Conservation (phyloP, 2,888 invertebrate genomes). For the Eilema griseolum region DNA sequence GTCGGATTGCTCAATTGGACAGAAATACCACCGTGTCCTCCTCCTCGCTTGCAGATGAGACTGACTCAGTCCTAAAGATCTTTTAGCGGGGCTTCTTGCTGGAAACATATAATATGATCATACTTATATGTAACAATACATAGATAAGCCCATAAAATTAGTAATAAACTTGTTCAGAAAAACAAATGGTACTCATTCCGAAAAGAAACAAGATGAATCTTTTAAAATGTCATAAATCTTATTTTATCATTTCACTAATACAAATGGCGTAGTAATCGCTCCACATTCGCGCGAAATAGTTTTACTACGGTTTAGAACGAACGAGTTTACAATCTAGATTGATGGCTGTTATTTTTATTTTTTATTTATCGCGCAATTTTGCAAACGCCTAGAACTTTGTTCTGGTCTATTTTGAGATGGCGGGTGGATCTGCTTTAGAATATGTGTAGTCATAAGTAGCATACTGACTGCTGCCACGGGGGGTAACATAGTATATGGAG, state of each 20-base stretch:
- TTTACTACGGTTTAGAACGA: constrained; percentile 23
- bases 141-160: background rate
- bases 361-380: constrained; percentile 23
- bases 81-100: no score
- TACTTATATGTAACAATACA: background rate
- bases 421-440: background rate
- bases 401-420: background rate
- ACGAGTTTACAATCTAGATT: constrained; percentile 19
- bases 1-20: no score
- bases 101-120: background rate
- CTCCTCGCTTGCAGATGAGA: no score
- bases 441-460: no score
- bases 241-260: constrained; percentile 11
- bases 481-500: no score
- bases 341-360: constrained; percentile 15
- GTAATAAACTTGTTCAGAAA: background rate
- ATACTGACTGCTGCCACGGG: no score
- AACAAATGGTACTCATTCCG: background rate
- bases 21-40: no score
- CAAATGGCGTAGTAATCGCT: constrained; percentile 19
- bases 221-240: constrained; percentile 15
- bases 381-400: background rate
- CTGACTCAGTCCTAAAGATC: no score
- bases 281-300: constrained; percentile 17
- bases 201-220: background rate